Base-by-base conservation (phyloP, 1,140 invertebrate genomes). In the Papilio machaon region DNA sequence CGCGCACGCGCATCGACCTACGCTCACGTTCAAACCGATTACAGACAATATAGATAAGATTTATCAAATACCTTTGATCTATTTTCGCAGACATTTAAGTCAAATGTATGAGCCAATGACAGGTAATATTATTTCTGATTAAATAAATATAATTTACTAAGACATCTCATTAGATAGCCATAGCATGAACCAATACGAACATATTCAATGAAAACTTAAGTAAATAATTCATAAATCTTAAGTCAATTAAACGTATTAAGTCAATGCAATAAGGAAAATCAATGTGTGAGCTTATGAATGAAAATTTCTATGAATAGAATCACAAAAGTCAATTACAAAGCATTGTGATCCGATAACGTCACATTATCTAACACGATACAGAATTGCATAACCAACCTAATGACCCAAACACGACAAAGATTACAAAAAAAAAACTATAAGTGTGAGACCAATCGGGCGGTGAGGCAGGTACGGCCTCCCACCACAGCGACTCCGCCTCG, bases 401-500 rank as follows among this genome's bases (percentile, higher is more conserved):
- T 90, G 87, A 91, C 85, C 88, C 86, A 88, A 90, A 90, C 82
- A 80, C 83, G 84, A 83, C 85, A 88, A 89, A 88, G 81, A 84
- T 80, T 82, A 82, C 79, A 73, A 81, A 86, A 83, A 86, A 87
- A 84, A 88, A 87, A 88, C 88, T 64, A 83, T 82, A 87, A 83
- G 87, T 86, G 89, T 78, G 85, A 88, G 86, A 87, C 88, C 88
- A 91, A 91, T 89, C 91, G 89, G 90, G 90, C 89, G 91, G 73
- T 87, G 85, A 82, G 86, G 84, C 90, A 90, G 91, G 88, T 91
- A 90, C 84, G 85, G 85, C 91, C 91, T 92, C 91, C 91, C 91
- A 90, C 92, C 90, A 88, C 70, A 78, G 78, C 86, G 87, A 86
- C 91, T 84, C 91, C 92, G 92, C 92, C 91, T 91, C 85, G 89